A percentile compares a stretch with the other conserved stretches of the same genome.
These are phyloP conservation scores for Bicyclus anynana DNA, from an alignment of 1,140 invertebrate species.

Conservation along the genomic window DNA sequence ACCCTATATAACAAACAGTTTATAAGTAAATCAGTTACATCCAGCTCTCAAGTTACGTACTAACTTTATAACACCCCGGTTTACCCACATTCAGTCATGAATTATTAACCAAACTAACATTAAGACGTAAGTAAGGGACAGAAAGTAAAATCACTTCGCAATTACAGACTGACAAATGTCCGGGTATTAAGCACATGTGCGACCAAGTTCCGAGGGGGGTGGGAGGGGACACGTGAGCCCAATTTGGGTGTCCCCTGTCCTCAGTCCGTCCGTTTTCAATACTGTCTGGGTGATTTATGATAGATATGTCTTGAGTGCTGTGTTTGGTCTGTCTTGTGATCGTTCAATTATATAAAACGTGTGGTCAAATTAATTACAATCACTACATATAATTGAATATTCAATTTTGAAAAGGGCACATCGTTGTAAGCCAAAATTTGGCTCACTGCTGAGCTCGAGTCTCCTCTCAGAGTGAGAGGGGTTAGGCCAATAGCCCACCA, in stretches of 20 bases:
- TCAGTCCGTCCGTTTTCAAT: slow-evolving; percentile 6
- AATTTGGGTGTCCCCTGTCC: not conserved
- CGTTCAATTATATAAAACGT: too few species aligned
- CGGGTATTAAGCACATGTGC: slow-evolving; percentile 72
- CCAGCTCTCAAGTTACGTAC: not conserved
- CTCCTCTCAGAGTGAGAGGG: too few species aligned
- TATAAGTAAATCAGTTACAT: not conserved
- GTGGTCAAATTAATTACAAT: too few species aligned
- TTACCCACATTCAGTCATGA: slow-evolving; percentile 23
- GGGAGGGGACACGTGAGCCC: slow-evolving; percentile 18
- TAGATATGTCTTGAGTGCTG: not conserved
- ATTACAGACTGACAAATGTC: slow-evolving; percentile 73
- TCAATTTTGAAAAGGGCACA: too few species aligned
- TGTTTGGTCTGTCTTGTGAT: not conserved
- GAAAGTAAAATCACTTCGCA: slow-evolving; percentile 67
- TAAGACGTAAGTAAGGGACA: slow-evolving; percentile 69
- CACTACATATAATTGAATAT: too few species aligned
- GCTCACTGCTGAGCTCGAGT: too few species aligned
- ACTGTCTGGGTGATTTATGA: not conserved
- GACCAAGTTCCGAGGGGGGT: slow-evolving; percentile 36
- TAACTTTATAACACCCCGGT: slow-evolving; percentile 1
- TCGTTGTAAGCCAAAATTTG: too few species aligned
- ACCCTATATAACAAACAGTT: not conserved
- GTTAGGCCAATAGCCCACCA: too few species aligned
- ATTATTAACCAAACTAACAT: slow-evolving; percentile 58